Conservation (phyloP, 2,113 vertebrate species). For the Picathartes gymnocephalus region DNA sequence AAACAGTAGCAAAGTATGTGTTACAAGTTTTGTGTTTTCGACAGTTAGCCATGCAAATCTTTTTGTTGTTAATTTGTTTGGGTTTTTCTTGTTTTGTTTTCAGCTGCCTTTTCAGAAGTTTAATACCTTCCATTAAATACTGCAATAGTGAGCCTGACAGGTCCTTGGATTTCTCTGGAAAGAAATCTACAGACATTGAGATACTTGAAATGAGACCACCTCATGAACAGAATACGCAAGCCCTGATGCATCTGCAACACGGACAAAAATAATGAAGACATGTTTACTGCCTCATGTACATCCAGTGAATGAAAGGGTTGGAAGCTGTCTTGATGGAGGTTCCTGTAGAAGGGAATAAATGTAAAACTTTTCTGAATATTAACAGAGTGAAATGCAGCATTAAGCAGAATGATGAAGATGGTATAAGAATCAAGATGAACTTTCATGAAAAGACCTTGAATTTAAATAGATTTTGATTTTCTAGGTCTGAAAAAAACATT, state of each 20-base stretch:
- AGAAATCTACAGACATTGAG: neutral
- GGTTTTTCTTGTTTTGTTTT: neutral
- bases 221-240: neutral
- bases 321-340: neutral
- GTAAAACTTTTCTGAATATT: neutral
- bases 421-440: neutral
- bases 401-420: neutral
- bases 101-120: neutral
- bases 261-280: neutral
- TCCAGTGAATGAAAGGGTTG: neutral
- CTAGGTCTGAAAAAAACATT: neutral
- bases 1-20: neutral
- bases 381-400: neutral
- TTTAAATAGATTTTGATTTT: neutral
- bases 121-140: neutral
- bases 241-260: neutral
- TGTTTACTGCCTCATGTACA: neutral
- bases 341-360: neutral
- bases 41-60: neutral
- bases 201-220: neutral
- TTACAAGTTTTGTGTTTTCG: neutral
- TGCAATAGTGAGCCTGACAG: neutral
- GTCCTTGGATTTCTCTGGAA: neutral
- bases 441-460: neutral
- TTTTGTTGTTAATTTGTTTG: neutral